Conservation (phyloP, 2,888 invertebrate species). For the Drepana falcataria region DNA sequence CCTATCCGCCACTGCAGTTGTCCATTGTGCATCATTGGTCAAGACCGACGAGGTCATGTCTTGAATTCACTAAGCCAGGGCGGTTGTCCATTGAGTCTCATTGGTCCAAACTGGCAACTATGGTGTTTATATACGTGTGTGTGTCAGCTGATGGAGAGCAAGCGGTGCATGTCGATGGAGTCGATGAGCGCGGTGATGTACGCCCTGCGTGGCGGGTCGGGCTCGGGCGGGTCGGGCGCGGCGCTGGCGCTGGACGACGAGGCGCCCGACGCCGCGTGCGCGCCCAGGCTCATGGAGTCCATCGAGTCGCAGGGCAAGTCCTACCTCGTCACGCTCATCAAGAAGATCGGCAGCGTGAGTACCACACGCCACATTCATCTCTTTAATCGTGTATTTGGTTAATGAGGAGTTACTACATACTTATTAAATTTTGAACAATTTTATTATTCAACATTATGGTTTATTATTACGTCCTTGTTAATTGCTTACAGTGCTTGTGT, state of each 20-base stretch:
- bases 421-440: no score
- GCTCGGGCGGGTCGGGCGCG: slow-evolving; percentile 16
- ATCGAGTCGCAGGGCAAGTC: slow-evolving; percentile 65
- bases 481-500: no score
- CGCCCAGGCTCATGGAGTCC: slow-evolving; percentile 66
- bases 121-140: no score
- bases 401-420: no score
- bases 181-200: slow-evolving; percentile 48
- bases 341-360: slow-evolving; percentile 65
- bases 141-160: slow-evolving; percentile 50
- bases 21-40: no score
- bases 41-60: no score
- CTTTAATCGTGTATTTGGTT: neutral
- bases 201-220: slow-evolving; percentile 27
- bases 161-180: slow-evolving; percentile 51
- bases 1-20: no score
- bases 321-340: slow-evolving; percentile 62
- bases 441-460: no score
- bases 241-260: slow-evolving; percentile 23
- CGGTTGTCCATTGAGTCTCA: no score
- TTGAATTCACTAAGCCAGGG: no score
- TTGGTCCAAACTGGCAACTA: no score
- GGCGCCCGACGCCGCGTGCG: slow-evolving; percentile 26
- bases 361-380: neutral
- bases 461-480: no score